Evolutionary conservation across 2,888 invertebrate species (phyloP), one percentile per base, ranked within the genome.

Genomic region (Hetaerina titia): DNA sequence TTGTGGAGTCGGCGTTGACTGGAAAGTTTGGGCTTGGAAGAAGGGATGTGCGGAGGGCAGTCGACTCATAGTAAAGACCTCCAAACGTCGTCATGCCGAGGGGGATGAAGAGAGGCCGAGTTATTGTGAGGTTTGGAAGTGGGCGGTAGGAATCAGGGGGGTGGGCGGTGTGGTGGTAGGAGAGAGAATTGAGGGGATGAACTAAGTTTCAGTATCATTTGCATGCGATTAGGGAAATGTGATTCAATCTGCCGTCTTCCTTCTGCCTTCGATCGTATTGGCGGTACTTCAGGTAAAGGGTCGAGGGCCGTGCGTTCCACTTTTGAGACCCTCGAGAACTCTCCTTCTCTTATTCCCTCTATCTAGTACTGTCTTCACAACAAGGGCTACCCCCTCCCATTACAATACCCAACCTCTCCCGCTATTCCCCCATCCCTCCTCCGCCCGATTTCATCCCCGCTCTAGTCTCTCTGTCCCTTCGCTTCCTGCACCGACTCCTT

Each of bases 141-240:
- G 22, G 13, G 69, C 22, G n/a, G 57, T 56, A 1, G 57, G 89
- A 89, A 22, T 69, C 17, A 92, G 64, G 45, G 92, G 56, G 25
- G 25, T 60, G 89, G 45, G n/a, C 89, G 57, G 56, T 88, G 22
- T 57, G 89, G 89, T 19, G 57, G 56, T 17, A 45, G 45, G n/a
- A 89, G 89, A 19, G 64, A 64, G 45, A 19, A 11, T 31, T 13
- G 22, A 15, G 25, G 64, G 57, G 64, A 90, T 31, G 64, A 22
- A 19, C 45, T 4, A 13, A 74, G 69, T 74, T 92, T 69, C 69
- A 56, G 92, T 92, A 56, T 64, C 69, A 92, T 92, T 92, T 92
- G 69, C 92, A 92, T 92, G 92, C 92, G 69, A 92, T 92, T 69
- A 92, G 92, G 92, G 92, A 92, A 74, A 92, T 69, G 69, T 56